phyloP scores from a whole-genome alignment of 2,113 vertebrate species.

The Neogale vison region DNA sequence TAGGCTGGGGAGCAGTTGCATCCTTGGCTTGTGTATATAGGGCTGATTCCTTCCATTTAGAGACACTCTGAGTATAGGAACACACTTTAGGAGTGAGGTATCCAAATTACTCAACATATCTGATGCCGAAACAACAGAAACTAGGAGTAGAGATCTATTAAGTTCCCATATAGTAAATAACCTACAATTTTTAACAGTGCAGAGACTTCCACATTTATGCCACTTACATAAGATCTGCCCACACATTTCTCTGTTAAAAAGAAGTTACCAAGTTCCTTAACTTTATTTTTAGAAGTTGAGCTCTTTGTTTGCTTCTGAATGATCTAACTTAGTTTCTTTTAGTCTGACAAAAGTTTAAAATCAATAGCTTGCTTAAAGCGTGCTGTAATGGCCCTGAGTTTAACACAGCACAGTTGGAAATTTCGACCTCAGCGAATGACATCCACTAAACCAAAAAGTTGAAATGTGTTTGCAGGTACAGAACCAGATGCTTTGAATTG shows the following conservation, averaged over 20 bases:
- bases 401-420: conserved; percentile 56
- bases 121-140: conserved; percentile 12
- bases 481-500: conserved; percentile 21
- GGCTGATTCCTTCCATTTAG: neutral
- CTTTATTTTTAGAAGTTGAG: conserved; percentile 73
- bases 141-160: neutral
- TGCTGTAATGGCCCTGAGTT: conserved; percentile 54
- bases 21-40: neutral
- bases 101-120: neutral
- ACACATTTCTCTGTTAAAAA: conserved; percentile 65
- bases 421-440: conserved; percentile 41
- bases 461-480: conserved; percentile 51
- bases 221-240: conserved; percentile 72
- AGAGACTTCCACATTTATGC: conserved; percentile 37
- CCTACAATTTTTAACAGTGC: neutral
- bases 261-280: conserved; percentile 59
- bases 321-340: conserved; percentile 59
- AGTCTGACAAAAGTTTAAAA: conserved; percentile 67
- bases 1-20: neutral
- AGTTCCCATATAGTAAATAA: conserved; percentile 59
- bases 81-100: neutral
- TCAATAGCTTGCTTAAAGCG: conserved; percentile 69
- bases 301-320: conserved; percentile 60
- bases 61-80: neutral
- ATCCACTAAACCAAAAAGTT: conserved; percentile 29